These are phyloP conservation scores for Rhadina sibilatrix DNA, from an alignment of 2,113 vertebrate genomes.

Conservation along the genomic window DNA sequence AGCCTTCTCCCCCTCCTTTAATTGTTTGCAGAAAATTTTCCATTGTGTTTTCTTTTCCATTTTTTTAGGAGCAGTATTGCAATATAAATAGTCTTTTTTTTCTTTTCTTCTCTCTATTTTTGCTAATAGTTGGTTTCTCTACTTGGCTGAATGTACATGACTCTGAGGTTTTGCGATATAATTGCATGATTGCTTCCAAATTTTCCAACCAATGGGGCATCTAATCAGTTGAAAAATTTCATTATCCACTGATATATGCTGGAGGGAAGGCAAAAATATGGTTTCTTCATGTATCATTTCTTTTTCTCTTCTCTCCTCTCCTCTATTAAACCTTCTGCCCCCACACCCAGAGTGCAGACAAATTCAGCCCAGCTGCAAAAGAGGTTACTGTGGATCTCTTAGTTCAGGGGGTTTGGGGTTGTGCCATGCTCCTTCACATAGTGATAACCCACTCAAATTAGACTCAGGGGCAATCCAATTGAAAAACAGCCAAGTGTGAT, in stretches of 20 bases:
- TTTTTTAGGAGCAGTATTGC: constrained; percentile 68
- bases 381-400: not conserved
- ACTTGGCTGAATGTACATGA: constrained; percentile 61
- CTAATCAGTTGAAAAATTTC: constrained; percentile 71
- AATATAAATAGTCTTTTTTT: constrained; percentile 65
- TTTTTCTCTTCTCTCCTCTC: not conserved
- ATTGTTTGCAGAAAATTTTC: constrained; percentile 74
- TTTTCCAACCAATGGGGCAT: constrained; percentile 61
- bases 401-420: not conserved
- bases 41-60: constrained; percentile 64
- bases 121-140: constrained; percentile 70
- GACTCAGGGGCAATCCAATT: not conserved
- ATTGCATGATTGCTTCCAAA: constrained; percentile 69
- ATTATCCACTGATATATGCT: constrained; percentile 57
- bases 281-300: not conserved
- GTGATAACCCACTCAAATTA: not conserved
- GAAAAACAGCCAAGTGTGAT: not conserved
- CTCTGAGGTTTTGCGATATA: constrained; percentile 69
- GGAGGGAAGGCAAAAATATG: constrained; percentile 1
- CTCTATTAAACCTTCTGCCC: not conserved
- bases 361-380: not conserved
- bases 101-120: constrained; percentile 34
- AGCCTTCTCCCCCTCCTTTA: constrained; percentile 43
- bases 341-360: not conserved
- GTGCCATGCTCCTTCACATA: not conserved